Evolutionary conservation across 2,797 vertebrate genomes (phyloP), one percentile per base, ranked within the genome.

Genomic region (Sardinella longiceps): DNA sequence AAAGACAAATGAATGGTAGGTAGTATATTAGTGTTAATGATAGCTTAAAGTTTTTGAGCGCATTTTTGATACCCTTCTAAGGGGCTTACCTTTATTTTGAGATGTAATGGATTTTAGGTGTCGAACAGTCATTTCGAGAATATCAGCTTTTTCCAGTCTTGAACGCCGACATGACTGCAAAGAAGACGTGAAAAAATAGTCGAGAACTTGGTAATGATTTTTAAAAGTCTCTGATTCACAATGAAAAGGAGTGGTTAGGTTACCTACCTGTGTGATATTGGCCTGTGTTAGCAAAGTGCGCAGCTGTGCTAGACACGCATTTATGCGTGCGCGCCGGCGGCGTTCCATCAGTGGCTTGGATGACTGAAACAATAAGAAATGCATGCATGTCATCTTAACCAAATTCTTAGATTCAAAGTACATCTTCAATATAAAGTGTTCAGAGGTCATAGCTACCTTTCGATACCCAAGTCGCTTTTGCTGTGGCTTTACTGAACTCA

Each of bases 321-420:
- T 89, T 37, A 87, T 89, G 33, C 88, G 86, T 10, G 86, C 88
- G 46, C 88, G 84, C 46, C 86, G 58, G 18, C 88, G 77, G 58
- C 85, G 60, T 77, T 89, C 86, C 88, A 87, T 87, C 86, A 86
- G 45, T 14, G 88, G 88, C 83, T 89, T 89, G 11, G 84, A 88
- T 28, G 84, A 46, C 86, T 87, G 84, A 25, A 56, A n/a, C 51
- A 70, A 7, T 39, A 37, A 37, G 45, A 18, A 10, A 9, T 23
- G 1, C 33, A 56, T 18, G 11, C 12, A 70, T 14, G 11, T 37
- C 33, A 30, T 14, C 28, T 2, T 20, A 43, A 39, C 5, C 1
- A 43, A 77, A 77, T 43, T 12, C 10, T 70, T 12, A 30, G 63
- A 33, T n/a, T 25, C 56, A 6, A 60, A 5, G 20, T 50, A 2